Evolutionary conservation across 2,797 vertebrate species (phyloP), one percentile per base, ranked within the genome.

Genomic region (Benthosema pterotum): DNA sequence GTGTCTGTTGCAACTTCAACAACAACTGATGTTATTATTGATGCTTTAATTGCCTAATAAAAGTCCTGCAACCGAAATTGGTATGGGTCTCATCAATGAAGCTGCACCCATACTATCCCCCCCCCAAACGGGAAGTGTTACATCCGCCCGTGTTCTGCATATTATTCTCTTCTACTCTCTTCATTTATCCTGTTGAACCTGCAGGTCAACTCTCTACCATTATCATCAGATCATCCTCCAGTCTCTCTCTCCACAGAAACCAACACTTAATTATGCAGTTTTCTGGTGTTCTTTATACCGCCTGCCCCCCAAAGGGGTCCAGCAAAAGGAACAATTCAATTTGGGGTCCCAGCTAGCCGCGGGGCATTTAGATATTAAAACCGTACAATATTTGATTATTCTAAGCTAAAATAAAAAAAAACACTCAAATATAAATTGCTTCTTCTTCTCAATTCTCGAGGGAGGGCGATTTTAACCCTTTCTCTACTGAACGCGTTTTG

Each of bases 251-350:
- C 72, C 70, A 74, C 50, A 67, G 52, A 72, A 85, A 87, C 83
- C 65, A 80, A 65, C 75, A 72, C 76, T 88, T 86, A 91, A 91
- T 88, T 88, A 91, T 84, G 86, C 75, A 7, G 71, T 70, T 77
- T 83, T 77, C 60, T 67, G 62, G 3, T 54, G 59, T 82, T 82
- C 65, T 71, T 38, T 9, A n/a, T n/a, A 63, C 43, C 61, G 52
- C 77, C 78, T 75, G 72, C 90, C 91, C 89, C 88, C n/a, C n/a
- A n/a, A 69, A 66, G 86, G 79, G 90, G 72, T 87, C 78, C 79
- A n/a, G 83, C 79, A 79, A 89, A 87, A 90, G 62, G 82, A 90
- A 90, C 87, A 89, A 90, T 91, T 92, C 80, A 91, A 91, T 93
- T 89, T 86, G 82, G 88, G 88, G 88, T 91, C 86, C 87, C 70